Evolutionary conservation across 2,888 invertebrate genomes (phyloP), one percentile per base, ranked within the genome.

Genomic region (Liodrosophila aerea): DNA sequence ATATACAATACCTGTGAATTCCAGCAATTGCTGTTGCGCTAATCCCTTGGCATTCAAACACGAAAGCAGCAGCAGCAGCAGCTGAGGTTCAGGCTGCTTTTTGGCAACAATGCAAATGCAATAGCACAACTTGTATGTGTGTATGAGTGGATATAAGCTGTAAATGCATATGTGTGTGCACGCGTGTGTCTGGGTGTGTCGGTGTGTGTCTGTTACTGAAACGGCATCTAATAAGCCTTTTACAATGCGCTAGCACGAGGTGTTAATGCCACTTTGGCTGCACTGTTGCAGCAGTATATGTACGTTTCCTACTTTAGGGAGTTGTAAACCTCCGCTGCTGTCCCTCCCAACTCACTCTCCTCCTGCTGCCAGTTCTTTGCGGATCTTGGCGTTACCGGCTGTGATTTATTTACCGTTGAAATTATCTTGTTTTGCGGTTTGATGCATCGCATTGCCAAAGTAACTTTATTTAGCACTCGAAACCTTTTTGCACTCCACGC

Each of bases 371-470:
- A 12, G 45, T 33, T 31, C 22, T 11, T 8, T 31, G 30, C 16
- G 51, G 50, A 44, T 49, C 58, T 61, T 30, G 49, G 33, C 39
- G 54, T 39, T 65, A 76, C 49, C 56, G 71, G 74, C 76, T 80
- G 85, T 87, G 87, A 87, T 87, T 87, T 87, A 87, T 87, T 87
- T 87, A 77, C 86, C 77, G 84, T 83, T 84, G 86, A 87, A 87
- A 87, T 87, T 87, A 87, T 87, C 87, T 82, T 86, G 85, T 85
- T 85, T 76, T 87, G 81, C 69, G 84, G 85, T 85, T 77, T 82
- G 82, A 85, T 85, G 81, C 81, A 82, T 85, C 78, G 73, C 82
- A 82, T 66, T 85, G 75, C 71, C 71, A 72, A 81, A 81, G 81
- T 85, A 81, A 85, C 85, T 81, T 81, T 81, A 81, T 84, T 81